Base-by-base conservation (phyloP, 1,140 invertebrate species). In the Oryctes rhinoceros region DNA sequence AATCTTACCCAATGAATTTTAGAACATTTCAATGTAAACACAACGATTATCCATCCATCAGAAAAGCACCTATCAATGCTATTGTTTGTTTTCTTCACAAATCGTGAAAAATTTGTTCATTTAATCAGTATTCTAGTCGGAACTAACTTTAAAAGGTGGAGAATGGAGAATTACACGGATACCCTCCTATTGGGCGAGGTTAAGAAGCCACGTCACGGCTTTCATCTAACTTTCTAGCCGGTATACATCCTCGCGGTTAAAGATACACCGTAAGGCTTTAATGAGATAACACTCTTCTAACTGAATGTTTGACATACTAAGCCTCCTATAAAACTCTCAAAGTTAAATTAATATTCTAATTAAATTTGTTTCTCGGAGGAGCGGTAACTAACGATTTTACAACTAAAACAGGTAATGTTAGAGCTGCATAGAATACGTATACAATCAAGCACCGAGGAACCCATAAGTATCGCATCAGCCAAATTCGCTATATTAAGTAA, bases 311-410 rank as follows among this genome's bases (percentile, higher is more conserved):
- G n/a, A 24, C 65, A 18, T 1, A 67, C 65, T 24, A 11, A 30
- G 13, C 53, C 18, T 30, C 65, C 18, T 67, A 67, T 30, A 13
- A 13, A 35, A 67, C 30, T 5, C 65, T 67, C 30, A 20, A 67
- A 67, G 65, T 67, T 67, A 18, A 67, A 67, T 67, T 67, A 67
- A 18, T 35, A 67, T 67, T 67, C 5, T 67, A 67, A 67, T 67
- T 24, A 35, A 67, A 0, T 67, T 35, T 6, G 65, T 67, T 67
- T 20, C 65, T 67, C 24, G 20, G 13, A 13, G 3, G 1, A 30
- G 5, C 18, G 24, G 3, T 67, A 7, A 13, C 18, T 67, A 35
- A 30, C 20, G 65, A 67, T 9, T 24, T 11, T 30, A 11, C 65
- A 18, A 67, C 53, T 62, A 18, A 3, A 24, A 11, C 4, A 0